These are phyloP conservation scores for Phortica magna DNA, from an alignment of 2,888 invertebrate species.

Conservation along the genomic window DNA sequence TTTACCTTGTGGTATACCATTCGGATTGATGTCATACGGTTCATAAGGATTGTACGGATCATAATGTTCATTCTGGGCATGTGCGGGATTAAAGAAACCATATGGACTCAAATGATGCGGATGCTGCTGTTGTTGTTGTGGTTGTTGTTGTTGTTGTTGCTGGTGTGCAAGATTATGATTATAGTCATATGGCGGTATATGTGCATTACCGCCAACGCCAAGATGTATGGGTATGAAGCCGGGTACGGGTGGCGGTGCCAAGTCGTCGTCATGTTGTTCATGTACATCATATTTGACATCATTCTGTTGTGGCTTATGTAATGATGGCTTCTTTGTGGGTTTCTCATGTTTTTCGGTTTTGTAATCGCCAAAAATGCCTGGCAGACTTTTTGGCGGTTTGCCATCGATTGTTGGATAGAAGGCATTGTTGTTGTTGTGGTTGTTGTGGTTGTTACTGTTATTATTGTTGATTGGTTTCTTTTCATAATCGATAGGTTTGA, in stretches of 20 bases:
- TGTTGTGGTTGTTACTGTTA: conserved; percentile 43
- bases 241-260: conserved; percentile 52
- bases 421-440: conserved; percentile 52
- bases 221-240: conserved; percentile 78
- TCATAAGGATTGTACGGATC: conserved; percentile 74
- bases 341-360: conserved; percentile 71
- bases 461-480: conserved; percentile 55
- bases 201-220: conserved; percentile 55
- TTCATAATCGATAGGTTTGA: conserved; percentile 56
- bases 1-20: conserved; percentile 75
- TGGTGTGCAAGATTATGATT: conserved; percentile 71
- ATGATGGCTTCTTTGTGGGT: conserved; percentile 62
- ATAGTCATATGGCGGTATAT: conserved; percentile 74
- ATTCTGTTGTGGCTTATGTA: conserved; percentile 62
- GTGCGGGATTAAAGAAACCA: conserved; percentile 75
- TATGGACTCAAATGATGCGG: conserved; percentile 65
- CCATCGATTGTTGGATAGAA: conserved; percentile 77
- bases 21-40: conserved; percentile 72
- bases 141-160: conserved; percentile 44
- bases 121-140: conserved; percentile 62
- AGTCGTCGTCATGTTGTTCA: conserved; percentile 67
- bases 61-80: conserved; percentile 61
- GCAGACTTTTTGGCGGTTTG: conserved; percentile 70
- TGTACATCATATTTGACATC: conserved; percentile 75
- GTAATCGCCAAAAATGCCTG: conserved; percentile 44